Percentiles rank a stretch among this genome's conserved stretches.
These are phyloP conservation scores for Leontopithecus rosalia DNA, from an alignment of 2,797 vertebrate genomes.

Conservation along the genomic window DNA sequence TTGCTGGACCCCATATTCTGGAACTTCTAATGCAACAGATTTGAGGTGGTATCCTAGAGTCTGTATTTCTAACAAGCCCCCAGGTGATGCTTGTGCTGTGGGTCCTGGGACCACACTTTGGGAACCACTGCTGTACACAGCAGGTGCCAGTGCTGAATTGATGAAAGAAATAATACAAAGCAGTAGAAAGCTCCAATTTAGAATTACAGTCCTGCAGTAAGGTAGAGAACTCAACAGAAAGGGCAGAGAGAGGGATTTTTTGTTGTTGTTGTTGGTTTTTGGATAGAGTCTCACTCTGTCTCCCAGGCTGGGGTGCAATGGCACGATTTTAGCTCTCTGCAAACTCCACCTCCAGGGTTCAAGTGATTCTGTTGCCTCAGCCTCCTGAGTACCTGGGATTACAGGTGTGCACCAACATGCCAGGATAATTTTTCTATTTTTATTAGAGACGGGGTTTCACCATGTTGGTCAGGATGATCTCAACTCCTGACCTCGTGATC, in stretches of 20 bases:
- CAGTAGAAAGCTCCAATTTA: background rate
- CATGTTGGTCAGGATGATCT: no score
- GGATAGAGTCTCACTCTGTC: no score
- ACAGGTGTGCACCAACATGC: no score
- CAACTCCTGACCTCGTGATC: no score
- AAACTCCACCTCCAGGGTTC: no score
- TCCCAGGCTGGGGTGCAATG: no score
- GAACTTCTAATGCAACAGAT: background rate
- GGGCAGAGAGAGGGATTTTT: background rate
- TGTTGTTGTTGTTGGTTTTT: no score
- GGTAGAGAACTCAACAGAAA: background rate
- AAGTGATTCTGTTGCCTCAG: no score
- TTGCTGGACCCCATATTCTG: rapidly evolving
- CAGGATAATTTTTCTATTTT: no score
- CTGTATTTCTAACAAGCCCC: rapidly evolving
- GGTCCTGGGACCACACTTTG: rapidly evolving
- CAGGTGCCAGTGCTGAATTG: background rate
- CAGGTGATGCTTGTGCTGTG: rapidly evolving
- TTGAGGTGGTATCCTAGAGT: background rate
- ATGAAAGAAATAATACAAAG: background rate
- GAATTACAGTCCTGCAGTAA: rapidly evolving
- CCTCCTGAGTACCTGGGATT: no score
- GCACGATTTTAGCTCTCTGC: no score
- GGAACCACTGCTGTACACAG: background rate
- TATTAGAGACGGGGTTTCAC: no score